These are phyloP conservation scores for Hymenopus coronatus DNA, from an alignment of 2,888 invertebrate species.

Conservation along the genomic window DNA sequence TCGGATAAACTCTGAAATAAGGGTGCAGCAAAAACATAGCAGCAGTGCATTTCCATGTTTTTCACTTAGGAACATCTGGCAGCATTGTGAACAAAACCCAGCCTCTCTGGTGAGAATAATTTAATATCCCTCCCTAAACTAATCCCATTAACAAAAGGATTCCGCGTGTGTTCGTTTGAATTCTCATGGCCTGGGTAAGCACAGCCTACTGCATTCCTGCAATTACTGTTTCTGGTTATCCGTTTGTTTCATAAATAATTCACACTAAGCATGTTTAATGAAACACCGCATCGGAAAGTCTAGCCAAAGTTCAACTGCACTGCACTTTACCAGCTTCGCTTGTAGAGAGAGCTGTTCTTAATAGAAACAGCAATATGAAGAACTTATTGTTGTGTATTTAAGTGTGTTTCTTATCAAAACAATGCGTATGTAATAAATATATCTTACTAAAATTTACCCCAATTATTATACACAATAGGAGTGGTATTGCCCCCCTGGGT, in stretches of 20 bases:
- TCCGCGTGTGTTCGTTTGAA: not conserved
- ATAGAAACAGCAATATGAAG: too few relatives aligned
- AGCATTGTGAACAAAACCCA: not conserved
- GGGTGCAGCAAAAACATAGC: too few relatives aligned
- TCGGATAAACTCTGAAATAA: too few relatives aligned
- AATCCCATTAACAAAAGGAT: not conserved
- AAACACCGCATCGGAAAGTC: not conserved
- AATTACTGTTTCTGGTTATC: not conserved
- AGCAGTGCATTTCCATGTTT: not conserved
- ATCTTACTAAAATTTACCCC: too few relatives aligned
- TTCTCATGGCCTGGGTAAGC: not conserved
- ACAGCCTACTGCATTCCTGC: not conserved
- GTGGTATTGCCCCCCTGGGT: too few relatives aligned
- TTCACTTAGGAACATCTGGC: not conserved
- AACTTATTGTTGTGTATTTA: too few relatives aligned
- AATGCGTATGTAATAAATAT: too few relatives aligned
- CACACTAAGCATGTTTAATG: not conserved
- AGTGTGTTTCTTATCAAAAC: too few relatives aligned
- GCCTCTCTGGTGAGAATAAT: not conserved
- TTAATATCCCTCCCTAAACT: not conserved
- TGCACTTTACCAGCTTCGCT: not conserved
- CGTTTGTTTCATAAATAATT: not conserved
- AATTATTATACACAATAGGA: too few relatives aligned
- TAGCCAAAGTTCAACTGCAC: not conserved
- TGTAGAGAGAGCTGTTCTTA: too few relatives aligned